A percentile compares a stretch with the other conserved stretches of the same genome.
Evolutionary conservation across 1,140 invertebrate genomes (phyloP).

Genomic region (Aradophagus sp.): DNA sequence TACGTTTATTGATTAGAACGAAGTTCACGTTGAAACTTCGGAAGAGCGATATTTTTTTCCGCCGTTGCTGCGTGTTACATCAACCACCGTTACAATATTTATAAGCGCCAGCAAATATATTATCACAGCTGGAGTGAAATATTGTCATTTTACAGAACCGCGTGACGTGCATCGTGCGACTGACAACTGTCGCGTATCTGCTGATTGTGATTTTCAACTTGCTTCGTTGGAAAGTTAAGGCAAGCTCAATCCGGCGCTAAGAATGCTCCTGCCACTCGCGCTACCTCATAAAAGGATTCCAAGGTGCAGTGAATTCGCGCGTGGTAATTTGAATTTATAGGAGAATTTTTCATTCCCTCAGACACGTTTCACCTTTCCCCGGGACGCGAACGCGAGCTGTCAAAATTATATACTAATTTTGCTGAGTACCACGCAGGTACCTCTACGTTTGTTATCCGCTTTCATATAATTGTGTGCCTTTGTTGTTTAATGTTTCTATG

Average conservation of each 20-base stretch:
- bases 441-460: neutral
- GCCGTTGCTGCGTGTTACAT: constrained; percentile 5
- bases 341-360: constrained; percentile 46
- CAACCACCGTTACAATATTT: constrained; percentile 1
- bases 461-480: no score
- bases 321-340: constrained; percentile 56
- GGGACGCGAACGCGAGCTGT: constrained; percentile 11
- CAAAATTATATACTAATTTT: constrained; percentile 47
- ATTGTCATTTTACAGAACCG: constrained; percentile 28
- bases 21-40: no score
- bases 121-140: constrained; percentile 23
- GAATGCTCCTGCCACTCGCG: constrained; percentile 50
- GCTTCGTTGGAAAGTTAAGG: constrained; percentile 35
- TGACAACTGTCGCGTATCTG: constrained; percentile 46
- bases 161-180: constrained; percentile 23
- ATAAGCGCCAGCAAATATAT: constrained; percentile 12
- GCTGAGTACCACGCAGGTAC: constrained; percentile 6
- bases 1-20: no score
- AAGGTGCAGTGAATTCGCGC: constrained; percentile 42
- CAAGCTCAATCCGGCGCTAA: constrained; percentile 33
- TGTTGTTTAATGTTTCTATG: no score
- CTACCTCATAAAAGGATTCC: constrained; percentile 42
- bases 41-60: no score
- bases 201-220: constrained; percentile 48
- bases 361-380: constrained; percentile 39